phyloP scores from a whole-genome alignment of 2,113 vertebrate species.

The Cavia aperea region DNA sequence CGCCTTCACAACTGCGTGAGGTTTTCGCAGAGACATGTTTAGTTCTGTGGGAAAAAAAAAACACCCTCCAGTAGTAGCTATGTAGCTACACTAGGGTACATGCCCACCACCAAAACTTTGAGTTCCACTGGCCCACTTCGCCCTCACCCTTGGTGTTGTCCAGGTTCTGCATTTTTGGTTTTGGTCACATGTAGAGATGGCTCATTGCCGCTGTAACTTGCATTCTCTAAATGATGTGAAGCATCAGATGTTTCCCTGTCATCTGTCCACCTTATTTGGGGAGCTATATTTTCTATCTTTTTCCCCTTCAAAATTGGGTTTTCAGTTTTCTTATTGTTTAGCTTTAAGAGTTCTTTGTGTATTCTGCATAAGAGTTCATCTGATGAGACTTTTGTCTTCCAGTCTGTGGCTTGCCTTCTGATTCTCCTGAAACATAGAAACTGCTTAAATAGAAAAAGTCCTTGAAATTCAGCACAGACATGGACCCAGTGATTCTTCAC shows the following conservation, averaged over 20 bases:
- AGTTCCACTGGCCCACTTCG: neutral
- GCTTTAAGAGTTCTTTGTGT: neutral
- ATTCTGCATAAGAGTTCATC: neutral
- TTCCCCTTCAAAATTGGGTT: neutral
- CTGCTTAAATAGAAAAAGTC: neutral
- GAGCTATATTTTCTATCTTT: neutral
- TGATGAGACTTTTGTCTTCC: neutral
- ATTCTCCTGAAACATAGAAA: neutral
- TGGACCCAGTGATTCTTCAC: neutral
- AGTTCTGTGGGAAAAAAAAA: neutral
- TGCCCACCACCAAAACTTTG: too few species aligned
- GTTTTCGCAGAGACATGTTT: neutral
- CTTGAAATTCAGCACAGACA: neutral
- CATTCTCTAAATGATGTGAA: neutral
- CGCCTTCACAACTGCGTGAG: too few species aligned
- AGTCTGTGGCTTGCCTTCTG: neutral
- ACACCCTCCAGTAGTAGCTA: neutral
- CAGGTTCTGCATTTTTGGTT: neutral
- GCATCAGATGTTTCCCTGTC: neutral
- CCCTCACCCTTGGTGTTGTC: neutral
- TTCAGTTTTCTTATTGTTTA: conserved; percentile 9
- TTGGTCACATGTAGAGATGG: neutral
- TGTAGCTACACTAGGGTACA: neutral
- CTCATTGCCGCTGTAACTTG: neutral
- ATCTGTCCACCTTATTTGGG: neutral